A percentile compares a stretch with the other conserved stretches of the same genome.
Conservation (phyloP, 2,113 vertebrate genomes). For the Mungos mungo region DNA sequence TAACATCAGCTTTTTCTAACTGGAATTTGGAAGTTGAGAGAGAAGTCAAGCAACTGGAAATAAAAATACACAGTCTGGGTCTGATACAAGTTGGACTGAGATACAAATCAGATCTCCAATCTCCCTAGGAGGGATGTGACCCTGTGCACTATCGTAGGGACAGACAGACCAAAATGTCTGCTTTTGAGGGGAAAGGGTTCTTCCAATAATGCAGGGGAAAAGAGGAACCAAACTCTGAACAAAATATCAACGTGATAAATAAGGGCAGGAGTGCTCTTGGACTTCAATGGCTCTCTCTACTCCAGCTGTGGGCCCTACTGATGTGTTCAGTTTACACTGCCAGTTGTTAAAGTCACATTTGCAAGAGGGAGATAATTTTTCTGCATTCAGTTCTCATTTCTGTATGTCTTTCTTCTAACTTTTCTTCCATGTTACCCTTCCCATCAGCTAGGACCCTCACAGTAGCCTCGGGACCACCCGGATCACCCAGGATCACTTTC, state of each 20-base stretch:
- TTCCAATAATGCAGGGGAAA: rapidly evolving
- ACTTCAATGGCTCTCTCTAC: neutral
- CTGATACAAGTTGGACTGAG: neutral
- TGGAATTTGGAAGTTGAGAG: neutral
- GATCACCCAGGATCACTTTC: neutral
- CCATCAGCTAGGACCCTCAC: rapidly evolving
- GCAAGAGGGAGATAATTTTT: neutral
- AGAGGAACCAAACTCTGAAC: neutral
- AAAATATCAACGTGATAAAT: neutral
- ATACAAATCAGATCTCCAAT: neutral
- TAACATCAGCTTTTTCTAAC: neutral
- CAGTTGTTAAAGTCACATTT: rapidly evolving
- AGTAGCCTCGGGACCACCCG: neutral
- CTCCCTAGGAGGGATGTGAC: too few species aligned
- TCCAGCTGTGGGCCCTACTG: neutral
- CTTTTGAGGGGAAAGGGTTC: rapidly evolving
- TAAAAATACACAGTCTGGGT: neutral
- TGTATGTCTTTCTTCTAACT: too few species aligned
- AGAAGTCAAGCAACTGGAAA: neutral
- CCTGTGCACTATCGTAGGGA: rapidly evolving
- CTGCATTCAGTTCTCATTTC: neutral
- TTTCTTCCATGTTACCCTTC: rapidly evolving
- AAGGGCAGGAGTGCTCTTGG: neutral
- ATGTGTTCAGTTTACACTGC: neutral
- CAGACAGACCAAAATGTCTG: too few species aligned